Percentiles rank a stretch among this genome's conserved stretches.
Conservation (phyloP, 2,797 vertebrate species). For the Melanotaenia nigrans region DNA sequence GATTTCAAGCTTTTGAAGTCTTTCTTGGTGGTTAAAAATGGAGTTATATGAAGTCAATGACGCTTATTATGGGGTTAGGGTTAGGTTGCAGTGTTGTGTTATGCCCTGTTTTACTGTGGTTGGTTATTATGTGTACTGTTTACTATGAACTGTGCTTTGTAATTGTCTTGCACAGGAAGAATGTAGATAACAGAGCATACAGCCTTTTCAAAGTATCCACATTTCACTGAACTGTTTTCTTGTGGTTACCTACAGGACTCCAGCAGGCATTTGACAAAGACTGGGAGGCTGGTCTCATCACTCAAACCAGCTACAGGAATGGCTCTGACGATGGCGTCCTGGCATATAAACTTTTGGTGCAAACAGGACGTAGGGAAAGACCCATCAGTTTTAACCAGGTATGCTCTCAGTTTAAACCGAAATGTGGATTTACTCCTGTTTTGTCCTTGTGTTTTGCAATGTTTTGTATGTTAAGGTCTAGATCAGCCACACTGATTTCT, state of each 20-base stretch:
- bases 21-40: slow-evolving; percentile 59
- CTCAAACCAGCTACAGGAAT: slow-evolving; percentile 90
- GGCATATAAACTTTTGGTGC: slow-evolving; percentile 96
- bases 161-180: slow-evolving; percentile 20
- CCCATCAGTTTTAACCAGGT: slow-evolving; percentile 93
- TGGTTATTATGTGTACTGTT: slow-evolving; percentile 32
- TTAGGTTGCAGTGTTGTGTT: slow-evolving; percentile 50
- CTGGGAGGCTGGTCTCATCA: slow-evolving; percentile 93
- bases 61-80: slow-evolving; percentile 58
- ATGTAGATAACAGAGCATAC: slow-evolving; percentile 45
- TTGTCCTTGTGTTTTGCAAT: slow-evolving; percentile 27
- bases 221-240: slow-evolving; percentile 41
- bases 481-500: slow-evolving; percentile 48
- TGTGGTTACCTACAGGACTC: slow-evolving; percentile 84
- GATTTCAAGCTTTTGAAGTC: slow-evolving; percentile 70
- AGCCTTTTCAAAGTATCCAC: slow-evolving; percentile 43
- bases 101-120: slow-evolving; percentile 29
- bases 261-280: slow-evolving; percentile 96
- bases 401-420: slow-evolving; percentile 2
- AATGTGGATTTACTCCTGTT: background rate
- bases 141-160: slow-evolving; percentile 21
- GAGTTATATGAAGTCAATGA: slow-evolving; percentile 72
- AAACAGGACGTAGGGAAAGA: slow-evolving; percentile 94
- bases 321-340: slow-evolving; percentile 94
- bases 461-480: slow-evolving; percentile 18